Evolutionary conservation across 2,113 vertebrate species (phyloP).

Genomic region (Amphilophus citrinellus): DNA sequence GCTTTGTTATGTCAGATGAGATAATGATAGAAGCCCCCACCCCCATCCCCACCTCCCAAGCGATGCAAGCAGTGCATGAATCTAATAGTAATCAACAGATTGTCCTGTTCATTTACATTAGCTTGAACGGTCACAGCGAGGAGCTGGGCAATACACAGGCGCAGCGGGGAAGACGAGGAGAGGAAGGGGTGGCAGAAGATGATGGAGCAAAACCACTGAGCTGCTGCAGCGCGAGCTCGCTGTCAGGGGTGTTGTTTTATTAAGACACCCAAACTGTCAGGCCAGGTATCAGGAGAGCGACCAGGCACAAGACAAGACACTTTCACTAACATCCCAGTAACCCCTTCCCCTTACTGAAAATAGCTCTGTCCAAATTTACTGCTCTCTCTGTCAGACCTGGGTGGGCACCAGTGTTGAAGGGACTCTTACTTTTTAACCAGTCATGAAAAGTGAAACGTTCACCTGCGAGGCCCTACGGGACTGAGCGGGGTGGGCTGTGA

Average conservation of each 20-base stretch:
- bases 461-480: constrained; percentile 17
- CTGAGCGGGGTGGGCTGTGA: constrained; percentile 16
- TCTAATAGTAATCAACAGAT: constrained; percentile 53
- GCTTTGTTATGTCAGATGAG: constrained; percentile 44
- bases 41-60: not conserved
- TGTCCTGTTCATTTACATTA: constrained; percentile 57
- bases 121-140: constrained; percentile 34
- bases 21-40: constrained; percentile 25
- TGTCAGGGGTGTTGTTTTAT: constrained; percentile 68
- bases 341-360: constrained; percentile 33
- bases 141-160: not conserved
- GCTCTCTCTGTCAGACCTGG: constrained; percentile 26
- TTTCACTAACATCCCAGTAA: constrained; percentile 30
- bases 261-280: constrained; percentile 63
- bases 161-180: not conserved
- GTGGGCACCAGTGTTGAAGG: not conserved
- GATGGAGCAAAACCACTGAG: constrained; percentile 32
- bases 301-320: constrained; percentile 44
- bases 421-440: constrained; percentile 22
- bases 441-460: constrained; percentile 32
- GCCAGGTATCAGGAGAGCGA: constrained; percentile 54
- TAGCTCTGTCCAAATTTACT: constrained; percentile 50
- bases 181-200: constrained; percentile 13
- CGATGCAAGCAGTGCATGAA: constrained; percentile 30
- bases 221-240: constrained; percentile 32